A percentile compares a stretch with the other conserved stretches of the same genome.
Evolutionary conservation across 1,140 invertebrate species (phyloP).

Genomic region (Lerema accius): DNA sequence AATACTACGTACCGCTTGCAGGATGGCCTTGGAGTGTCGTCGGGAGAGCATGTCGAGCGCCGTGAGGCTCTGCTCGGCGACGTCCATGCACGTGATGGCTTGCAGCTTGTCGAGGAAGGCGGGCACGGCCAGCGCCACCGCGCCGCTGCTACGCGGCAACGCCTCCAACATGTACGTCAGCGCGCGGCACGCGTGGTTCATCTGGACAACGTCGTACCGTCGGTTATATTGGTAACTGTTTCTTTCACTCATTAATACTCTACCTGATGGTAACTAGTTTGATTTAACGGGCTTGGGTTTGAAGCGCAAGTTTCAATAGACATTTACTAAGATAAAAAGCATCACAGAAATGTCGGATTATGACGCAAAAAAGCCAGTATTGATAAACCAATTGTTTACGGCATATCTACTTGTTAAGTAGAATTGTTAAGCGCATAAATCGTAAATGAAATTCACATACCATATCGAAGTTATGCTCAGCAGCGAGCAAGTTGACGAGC

Average conservation of each 20-base stretch:
- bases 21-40: slow-evolving; percentile 97
- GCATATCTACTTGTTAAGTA: no score
- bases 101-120: slow-evolving; percentile 97
- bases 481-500: slow-evolving; percentile 92
- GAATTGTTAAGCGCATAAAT: no score
- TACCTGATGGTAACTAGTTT: no score
- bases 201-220: slow-evolving; percentile 86
- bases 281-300: no score
- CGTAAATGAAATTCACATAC: no score
- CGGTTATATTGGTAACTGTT: no score
- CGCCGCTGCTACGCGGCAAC: slow-evolving; percentile 96
- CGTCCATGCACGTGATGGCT: slow-evolving; percentile 99
- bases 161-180: slow-evolving; percentile 99
- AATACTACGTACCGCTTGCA: slow-evolving; percentile 93
- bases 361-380: no score
- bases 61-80: slow-evolving; percentile 98
- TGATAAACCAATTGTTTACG: no score
- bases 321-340: no score
- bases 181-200: slow-evolving; percentile 99
- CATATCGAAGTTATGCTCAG: slow-evolving; percentile 99
- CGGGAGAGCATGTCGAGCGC: slow-evolving; percentile 98
- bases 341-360: no score
- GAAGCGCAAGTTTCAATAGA: no score
- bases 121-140: slow-evolving; percentile 98
- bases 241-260: no score